phyloP scores from a whole-genome alignment of 2,797 vertebrate genomes.

The Malurus leucopterus region DNA sequence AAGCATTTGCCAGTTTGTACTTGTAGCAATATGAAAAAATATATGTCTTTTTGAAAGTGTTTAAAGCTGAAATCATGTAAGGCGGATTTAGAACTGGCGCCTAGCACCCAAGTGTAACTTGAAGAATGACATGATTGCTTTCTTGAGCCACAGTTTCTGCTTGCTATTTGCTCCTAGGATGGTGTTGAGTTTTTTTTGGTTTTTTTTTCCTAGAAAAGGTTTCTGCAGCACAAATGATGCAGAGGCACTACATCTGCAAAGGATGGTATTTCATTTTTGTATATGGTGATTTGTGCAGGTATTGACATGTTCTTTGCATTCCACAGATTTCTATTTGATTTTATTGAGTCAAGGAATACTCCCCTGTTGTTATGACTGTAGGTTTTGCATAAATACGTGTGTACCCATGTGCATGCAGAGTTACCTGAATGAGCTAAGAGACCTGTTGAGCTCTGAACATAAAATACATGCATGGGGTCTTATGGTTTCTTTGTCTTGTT shows the following conservation, averaged over 20 bases:
- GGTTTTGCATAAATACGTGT: neutral
- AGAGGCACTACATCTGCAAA: neutral
- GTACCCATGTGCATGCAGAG: accelerated
- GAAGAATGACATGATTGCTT: neutral
- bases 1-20: neutral
- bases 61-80: neutral
- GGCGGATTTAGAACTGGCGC: neutral
- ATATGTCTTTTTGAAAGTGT: neutral
- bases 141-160: neutral
- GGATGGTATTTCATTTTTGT: neutral
- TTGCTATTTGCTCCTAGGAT: neutral
- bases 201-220: neutral
- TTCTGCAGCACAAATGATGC: neutral
- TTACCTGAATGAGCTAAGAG: neutral
- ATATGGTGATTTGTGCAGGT: neutral
- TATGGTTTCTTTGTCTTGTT: neutral
- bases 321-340: neutral
- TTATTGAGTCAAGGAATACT: neutral
- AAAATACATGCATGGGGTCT: neutral
- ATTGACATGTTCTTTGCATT: neutral
- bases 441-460: neutral
- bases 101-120: neutral
- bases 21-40: neutral
- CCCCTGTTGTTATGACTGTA: neutral
- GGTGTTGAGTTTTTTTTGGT: accelerated